phyloP scores from a whole-genome alignment of 2,797 vertebrate genomes.

The Cichlasoma orientale region DNA sequence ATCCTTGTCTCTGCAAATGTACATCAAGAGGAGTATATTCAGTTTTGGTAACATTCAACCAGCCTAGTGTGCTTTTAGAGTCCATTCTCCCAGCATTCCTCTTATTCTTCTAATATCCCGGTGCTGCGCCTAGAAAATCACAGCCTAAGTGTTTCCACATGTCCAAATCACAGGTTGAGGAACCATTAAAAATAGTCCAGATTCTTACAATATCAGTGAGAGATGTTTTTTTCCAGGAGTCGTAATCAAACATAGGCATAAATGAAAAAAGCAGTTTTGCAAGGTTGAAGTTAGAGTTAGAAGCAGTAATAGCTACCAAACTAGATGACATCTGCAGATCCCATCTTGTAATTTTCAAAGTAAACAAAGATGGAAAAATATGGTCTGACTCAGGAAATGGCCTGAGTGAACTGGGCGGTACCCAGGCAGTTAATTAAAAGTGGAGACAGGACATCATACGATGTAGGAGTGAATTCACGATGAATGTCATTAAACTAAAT shows the following conservation, averaged over 20 bases:
- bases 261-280: background rate
- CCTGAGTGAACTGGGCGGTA: background rate
- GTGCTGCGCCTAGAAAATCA: slow-evolving; percentile 15
- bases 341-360: background rate
- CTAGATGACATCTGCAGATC: background rate
- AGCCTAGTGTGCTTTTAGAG: slow-evolving; percentile 61
- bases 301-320: background rate
- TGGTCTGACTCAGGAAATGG: background rate
- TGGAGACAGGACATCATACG: background rate
- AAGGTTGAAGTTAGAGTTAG: background rate
- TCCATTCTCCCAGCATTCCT: slow-evolving; percentile 11
- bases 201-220: background rate
- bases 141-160: slow-evolving; percentile 27
- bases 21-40: slow-evolving; percentile 63
- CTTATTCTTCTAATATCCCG: slow-evolving; percentile 1
- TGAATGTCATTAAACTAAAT: background rate
- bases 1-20: slow-evolving; percentile 63
- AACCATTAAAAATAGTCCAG: background rate
- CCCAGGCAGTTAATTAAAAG: background rate
- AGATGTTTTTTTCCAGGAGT: background rate
- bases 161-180: slow-evolving; percentile 14
- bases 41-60: slow-evolving; percentile 67
- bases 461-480: background rate
- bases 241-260: background rate
- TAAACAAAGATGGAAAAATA: background rate